Base-by-base conservation (phyloP, 2,113 vertebrate species). In the Opisthocomus hoazin region DNA sequence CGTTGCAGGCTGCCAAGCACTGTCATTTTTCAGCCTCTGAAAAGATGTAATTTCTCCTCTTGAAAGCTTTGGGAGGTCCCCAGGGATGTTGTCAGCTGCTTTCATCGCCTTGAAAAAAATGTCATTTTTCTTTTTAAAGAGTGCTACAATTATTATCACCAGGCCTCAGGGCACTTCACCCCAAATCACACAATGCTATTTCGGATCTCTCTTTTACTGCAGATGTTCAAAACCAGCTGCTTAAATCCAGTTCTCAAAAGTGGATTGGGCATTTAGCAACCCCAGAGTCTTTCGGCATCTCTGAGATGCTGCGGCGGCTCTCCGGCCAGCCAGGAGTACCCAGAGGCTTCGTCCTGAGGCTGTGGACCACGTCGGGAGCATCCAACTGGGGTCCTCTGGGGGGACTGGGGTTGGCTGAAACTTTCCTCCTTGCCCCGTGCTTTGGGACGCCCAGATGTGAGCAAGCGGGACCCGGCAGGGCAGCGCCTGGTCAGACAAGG, bases 121-220 rank as follows among this genome's bases (percentile, higher is more conserved):
- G 92, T 82, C 89, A 64, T 94, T 94, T 96, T 94, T 97, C 92
- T 93, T 93, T 93, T 56, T 92, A 90, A 96, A 92, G 89, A 91
- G 73, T 76, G 83, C 75, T 83, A 86, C 76, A 76, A 74, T 87
- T 84, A 94, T 84, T 82, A 95, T 88, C 90, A 92, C 77, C 94
- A 96, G 88, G 96, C 90, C 93, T 92, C 77, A 0, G 85, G 95
- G 94, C 93, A 95, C 80, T 97, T 94, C 93, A 91, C 96, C 95
- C 96, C 95, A 87, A 94, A 96, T 96, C 97, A 96, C 94, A 95
- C 90, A 90, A 17, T 86, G 95, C 88, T 93, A 75, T 93, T 92
- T 93, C 64, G 37, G 96, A 78, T 90, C 86, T 96, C 75, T 76
- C 85, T 96, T 94, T 95, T 76, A 90, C 90, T 5, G 6, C 84